Conservation (phyloP, 2,113 vertebrate genomes). For the Nibea coibor region DNA sequence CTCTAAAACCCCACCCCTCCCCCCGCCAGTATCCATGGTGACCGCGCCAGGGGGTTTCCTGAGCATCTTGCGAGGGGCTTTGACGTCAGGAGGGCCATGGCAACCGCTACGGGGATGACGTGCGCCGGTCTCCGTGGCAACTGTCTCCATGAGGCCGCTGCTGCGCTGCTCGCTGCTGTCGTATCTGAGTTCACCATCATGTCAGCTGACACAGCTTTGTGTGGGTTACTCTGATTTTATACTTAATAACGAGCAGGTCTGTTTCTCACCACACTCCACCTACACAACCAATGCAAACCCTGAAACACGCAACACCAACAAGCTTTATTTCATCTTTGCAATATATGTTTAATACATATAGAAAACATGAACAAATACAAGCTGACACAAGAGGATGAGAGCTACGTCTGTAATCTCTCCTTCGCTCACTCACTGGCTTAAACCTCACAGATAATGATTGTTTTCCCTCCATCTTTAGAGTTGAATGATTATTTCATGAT, state of each 20-base stretch:
- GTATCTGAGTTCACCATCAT: conserved; percentile 62
- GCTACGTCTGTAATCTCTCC: too few relatives aligned
- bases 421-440: too few relatives aligned
- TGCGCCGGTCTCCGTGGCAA: conserved; percentile 78
- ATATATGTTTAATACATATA: neutral
- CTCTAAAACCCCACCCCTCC: conserved; percentile 84
- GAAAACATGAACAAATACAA: neutral
- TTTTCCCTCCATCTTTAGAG: too few relatives aligned
- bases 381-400: too few relatives aligned
- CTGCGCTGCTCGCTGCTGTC: conserved; percentile 51
- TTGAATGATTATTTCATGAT: neutral
- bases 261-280: conserved; percentile 14
- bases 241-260: conserved; percentile 12
- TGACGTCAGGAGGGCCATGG: conserved; percentile 85
- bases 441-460: too few relatives aligned
- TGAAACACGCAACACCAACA: neutral
- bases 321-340: neutral
- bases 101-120: conserved; percentile 82
- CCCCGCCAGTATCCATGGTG: conserved; percentile 80
- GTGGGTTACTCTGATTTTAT: conserved; percentile 49
- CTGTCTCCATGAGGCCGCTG: conserved; percentile 77
- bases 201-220: conserved; percentile 63
- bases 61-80: conserved; percentile 79
- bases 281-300: conserved; percentile 18
- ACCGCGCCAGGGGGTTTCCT: conserved; percentile 82